Conservation (phyloP, 2,113 vertebrate species). For the Amblyopsis rosae region DNA sequence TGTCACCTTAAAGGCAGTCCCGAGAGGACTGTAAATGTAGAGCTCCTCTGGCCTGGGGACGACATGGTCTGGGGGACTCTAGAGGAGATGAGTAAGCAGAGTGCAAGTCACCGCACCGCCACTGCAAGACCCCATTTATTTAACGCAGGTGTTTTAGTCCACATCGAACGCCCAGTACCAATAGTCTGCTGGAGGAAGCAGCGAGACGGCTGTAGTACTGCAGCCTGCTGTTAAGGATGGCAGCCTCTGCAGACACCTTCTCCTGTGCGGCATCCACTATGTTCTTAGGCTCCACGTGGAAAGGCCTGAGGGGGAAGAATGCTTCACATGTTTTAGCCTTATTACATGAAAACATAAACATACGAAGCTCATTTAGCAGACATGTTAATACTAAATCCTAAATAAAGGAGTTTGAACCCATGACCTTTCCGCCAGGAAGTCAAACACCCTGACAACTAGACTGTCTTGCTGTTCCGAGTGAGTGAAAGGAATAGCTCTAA, state of each 20-base stretch:
- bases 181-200: conserved; percentile 81
- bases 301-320: conserved; percentile 79
- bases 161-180: conserved; percentile 76
- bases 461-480: too few species aligned
- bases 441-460: too few species aligned
- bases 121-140: neutral
- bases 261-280: conserved; percentile 82
- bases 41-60: conserved; percentile 87
- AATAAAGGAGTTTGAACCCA: too few species aligned
- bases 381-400: too few species aligned
- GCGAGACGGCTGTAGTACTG: conserved; percentile 90
- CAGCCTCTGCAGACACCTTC: conserved; percentile 86
- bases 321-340: neutral
- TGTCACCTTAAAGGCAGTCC: conserved; percentile 89
- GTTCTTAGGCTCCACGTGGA: conserved; percentile 89
- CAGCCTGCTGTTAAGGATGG: conserved; percentile 91
- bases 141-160: neutral
- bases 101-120: neutral
- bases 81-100: conserved; percentile 13
- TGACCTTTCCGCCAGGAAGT: too few species aligned
- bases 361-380: neutral
- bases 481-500: too few species aligned
- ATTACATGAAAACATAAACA: neutral
- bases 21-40: conserved; percentile 93
- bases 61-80: conserved; percentile 95